Conservation (phyloP, 2,113 vertebrate species). For the Dasypus novemcinctus region DNA sequence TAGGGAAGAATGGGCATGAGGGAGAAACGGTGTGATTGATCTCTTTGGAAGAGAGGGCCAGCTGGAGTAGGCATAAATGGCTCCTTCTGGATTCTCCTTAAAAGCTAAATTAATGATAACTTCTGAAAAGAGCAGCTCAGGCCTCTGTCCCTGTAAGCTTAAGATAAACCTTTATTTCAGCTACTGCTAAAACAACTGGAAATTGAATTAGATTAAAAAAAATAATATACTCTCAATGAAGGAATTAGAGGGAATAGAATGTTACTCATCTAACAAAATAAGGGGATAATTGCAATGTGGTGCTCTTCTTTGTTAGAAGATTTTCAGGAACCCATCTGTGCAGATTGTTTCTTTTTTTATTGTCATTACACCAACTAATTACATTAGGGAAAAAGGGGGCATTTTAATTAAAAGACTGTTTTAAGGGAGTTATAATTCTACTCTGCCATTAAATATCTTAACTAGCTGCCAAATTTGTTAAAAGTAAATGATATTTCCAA, state of each 20-base stretch:
- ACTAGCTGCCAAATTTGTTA: slow-evolving; percentile 47
- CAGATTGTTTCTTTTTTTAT: slow-evolving; percentile 55
- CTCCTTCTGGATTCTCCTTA: slow-evolving; percentile 83
- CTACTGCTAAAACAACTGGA: slow-evolving; percentile 71
- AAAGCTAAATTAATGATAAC: slow-evolving; percentile 82
- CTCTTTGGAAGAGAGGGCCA: slow-evolving; percentile 79
- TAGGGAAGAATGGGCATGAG: slow-evolving; percentile 76
- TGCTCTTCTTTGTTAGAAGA: slow-evolving; percentile 58
- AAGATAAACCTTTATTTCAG: slow-evolving; percentile 72
- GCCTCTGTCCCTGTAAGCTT: slow-evolving; percentile 39
- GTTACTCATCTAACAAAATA: slow-evolving; percentile 65
- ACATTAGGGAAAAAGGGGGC: slow-evolving; percentile 39
- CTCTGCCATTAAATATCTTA: slow-evolving; percentile 41
- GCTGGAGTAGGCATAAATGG: slow-evolving; percentile 80
- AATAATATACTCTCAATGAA: slow-evolving; percentile 64
- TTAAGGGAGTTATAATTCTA: slow-evolving; percentile 53
- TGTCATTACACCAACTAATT: slow-evolving; percentile 54
- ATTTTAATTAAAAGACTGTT: slow-evolving; percentile 68
- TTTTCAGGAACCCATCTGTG: slow-evolving; percentile 57
- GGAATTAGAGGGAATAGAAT: slow-evolving; percentile 71
- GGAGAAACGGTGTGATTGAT: slow-evolving; percentile 82
- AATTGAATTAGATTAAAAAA: slow-evolving; percentile 45
- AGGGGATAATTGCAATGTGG: slow-evolving; percentile 68
- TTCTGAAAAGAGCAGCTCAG: slow-evolving; percentile 80
- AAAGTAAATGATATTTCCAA: slow-evolving; percentile 53